phyloP scores from a whole-genome alignment of 2,888 invertebrate species.

The Megastigmus dorsalis region DNA sequence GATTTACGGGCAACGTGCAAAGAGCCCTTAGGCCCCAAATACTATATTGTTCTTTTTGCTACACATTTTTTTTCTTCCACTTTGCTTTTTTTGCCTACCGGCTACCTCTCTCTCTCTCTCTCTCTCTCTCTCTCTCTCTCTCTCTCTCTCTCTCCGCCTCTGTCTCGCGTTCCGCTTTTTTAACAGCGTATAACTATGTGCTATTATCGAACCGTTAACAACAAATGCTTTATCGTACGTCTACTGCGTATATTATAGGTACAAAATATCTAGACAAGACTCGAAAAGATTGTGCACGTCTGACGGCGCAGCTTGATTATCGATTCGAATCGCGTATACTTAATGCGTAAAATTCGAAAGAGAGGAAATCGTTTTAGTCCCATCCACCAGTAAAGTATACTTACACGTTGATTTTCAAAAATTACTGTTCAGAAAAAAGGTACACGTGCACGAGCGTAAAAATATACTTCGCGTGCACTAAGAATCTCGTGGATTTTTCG shows the following conservation, averaged over 20 bases:
- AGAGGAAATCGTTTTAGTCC: no score
- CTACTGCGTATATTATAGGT: not conserved
- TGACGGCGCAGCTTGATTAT: not conserved
- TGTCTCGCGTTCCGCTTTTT: no score
- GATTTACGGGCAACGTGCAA: slow-evolving; percentile 68
- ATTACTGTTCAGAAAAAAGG: no score
- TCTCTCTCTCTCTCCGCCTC: not conserved
- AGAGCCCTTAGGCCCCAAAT: slow-evolving; percentile 62
- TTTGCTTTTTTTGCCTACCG: slow-evolving; percentile 9
- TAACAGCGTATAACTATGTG: no score
- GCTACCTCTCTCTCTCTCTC: not conserved
- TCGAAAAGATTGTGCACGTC: not conserved
- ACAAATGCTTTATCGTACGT: not conserved
- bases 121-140: not conserved
- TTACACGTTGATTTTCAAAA: no score
- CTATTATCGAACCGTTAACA: slow-evolving; percentile 14
- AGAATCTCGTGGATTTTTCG: no score
- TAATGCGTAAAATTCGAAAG: no score
- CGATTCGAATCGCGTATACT: not conserved
- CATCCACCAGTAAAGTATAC: no score
- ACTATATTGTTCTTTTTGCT: slow-evolving; percentile 41
- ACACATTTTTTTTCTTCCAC: slow-evolving; percentile 7
- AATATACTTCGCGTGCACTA: no score
- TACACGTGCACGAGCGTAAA: no score
- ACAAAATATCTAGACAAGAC: no score